Conservation (phyloP, 2,797 vertebrate genomes). For the Percopsis omiscomaycus region DNA sequence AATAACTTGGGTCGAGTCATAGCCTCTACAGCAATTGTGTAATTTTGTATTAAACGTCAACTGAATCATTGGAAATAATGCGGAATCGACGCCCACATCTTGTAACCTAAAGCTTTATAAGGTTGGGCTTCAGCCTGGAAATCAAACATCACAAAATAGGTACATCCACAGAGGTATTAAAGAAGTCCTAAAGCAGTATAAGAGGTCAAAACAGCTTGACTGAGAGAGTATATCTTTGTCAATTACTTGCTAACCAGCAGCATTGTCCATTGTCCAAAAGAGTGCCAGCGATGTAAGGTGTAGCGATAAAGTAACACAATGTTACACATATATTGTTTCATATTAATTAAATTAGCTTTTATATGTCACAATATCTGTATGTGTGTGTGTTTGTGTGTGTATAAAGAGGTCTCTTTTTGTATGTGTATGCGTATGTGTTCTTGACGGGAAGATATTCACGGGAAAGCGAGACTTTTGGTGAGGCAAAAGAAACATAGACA, state of each 20-base stretch:
- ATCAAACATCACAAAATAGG: slow-evolving; percentile 20
- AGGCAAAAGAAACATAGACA: not conserved
- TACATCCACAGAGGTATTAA: slow-evolving; percentile 17
- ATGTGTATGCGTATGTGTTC: no score
- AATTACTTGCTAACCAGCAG: slow-evolving; percentile 68
- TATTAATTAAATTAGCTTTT: slow-evolving; percentile 28
- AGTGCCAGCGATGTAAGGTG: slow-evolving; percentile 48
- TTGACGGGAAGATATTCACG: not conserved
- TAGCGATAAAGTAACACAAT: slow-evolving; percentile 29
- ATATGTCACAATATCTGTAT: slow-evolving; percentile 21
- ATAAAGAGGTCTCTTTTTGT: not conserved
- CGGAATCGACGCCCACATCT: not conserved
- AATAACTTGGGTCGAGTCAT: slow-evolving; percentile 31
- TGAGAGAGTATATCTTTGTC: slow-evolving; percentile 25
- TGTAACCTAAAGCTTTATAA: slow-evolving; percentile 28
- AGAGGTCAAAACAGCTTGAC: slow-evolving; percentile 11
- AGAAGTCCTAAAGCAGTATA: slow-evolving; percentile 7
- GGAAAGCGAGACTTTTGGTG: not conserved
- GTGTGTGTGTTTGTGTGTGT: slow-evolving; percentile 13
- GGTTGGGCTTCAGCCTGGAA: slow-evolving; percentile 20
- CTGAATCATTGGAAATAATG: slow-evolving; percentile 20
- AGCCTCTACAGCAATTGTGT: slow-evolving; percentile 38
- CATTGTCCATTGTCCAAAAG: slow-evolving; percentile 52
- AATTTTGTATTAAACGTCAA: slow-evolving; percentile 36
- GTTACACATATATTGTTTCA: not conserved